phyloP scores from a whole-genome alignment of 2,113 vertebrate genomes.

The Rallus limicola region DNA sequence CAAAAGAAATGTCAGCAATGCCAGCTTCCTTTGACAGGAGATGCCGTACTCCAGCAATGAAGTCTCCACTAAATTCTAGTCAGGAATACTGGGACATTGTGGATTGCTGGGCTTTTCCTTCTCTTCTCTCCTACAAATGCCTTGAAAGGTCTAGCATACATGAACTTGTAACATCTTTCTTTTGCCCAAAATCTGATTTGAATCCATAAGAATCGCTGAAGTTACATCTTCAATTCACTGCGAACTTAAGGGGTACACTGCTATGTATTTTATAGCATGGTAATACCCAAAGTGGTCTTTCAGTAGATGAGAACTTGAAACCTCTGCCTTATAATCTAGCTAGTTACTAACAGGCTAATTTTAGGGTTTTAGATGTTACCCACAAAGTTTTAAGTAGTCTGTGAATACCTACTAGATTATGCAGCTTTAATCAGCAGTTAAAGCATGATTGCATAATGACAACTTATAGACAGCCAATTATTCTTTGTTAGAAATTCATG shows the following conservation, averaged over 20 bases:
- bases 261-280: background rate
- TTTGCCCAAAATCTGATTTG: background rate
- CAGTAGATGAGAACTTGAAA: background rate
- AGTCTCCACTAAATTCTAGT: background rate
- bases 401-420: background rate
- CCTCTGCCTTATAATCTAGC: background rate
- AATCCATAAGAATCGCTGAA: rapidly evolving
- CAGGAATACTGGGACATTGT: background rate
- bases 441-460: background rate
- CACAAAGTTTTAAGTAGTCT: background rate
- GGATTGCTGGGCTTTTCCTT: background rate
- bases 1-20: background rate
- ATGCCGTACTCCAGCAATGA: background rate
- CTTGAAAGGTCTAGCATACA: background rate
- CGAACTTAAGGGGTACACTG: background rate
- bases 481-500: background rate
- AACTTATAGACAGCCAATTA: background rate
- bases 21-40: background rate
- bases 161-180: background rate
- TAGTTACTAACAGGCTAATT: background rate
- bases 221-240: background rate
- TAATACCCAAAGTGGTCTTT: background rate
- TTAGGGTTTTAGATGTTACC: background rate
- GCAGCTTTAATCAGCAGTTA: background rate
- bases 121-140: background rate